phyloP scores from a whole-genome alignment of 1,140 invertebrate genomes.

The Anagrus nilaparvatae region DNA sequence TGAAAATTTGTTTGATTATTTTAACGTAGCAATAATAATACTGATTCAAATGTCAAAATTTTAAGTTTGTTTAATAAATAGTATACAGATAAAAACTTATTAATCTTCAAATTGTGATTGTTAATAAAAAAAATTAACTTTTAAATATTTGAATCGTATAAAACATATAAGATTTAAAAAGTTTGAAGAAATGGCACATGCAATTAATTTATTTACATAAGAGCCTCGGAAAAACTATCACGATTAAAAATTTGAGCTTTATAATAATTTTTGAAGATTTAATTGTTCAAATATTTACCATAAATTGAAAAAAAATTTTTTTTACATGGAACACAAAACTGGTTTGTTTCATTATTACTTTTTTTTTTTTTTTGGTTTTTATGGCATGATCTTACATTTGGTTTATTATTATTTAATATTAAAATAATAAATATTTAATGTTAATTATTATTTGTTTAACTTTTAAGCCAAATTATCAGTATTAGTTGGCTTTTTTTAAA shows the following conservation, averaged over 20 bases:
- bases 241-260: constrained; percentile 15
- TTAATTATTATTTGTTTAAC: no score
- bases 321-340: constrained; percentile 39
- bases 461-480: no score
- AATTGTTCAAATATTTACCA: constrained; percentile 7
- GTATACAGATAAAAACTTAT: no score
- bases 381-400: constrained; percentile 42
- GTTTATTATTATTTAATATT: constrained; percentile 28
- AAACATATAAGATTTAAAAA: constrained; percentile 6
- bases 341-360: constrained; percentile 37
- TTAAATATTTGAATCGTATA: no score
- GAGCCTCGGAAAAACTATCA: constrained; percentile 14
- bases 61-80: background rate
- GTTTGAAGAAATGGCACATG: constrained; percentile 22
- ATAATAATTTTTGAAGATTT: no score
- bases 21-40: no score
- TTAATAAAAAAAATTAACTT: no score
- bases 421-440: no score
- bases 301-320: no score
- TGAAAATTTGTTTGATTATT: no score
- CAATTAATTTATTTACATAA: constrained; percentile 13
- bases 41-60: constrained; percentile 3
- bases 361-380: no score
- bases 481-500: background rate
- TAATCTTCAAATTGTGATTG: no score